Evolutionary conservation across 2,797 vertebrate genomes (phyloP).

Genomic region (Poeciliopsis infans): DNA sequence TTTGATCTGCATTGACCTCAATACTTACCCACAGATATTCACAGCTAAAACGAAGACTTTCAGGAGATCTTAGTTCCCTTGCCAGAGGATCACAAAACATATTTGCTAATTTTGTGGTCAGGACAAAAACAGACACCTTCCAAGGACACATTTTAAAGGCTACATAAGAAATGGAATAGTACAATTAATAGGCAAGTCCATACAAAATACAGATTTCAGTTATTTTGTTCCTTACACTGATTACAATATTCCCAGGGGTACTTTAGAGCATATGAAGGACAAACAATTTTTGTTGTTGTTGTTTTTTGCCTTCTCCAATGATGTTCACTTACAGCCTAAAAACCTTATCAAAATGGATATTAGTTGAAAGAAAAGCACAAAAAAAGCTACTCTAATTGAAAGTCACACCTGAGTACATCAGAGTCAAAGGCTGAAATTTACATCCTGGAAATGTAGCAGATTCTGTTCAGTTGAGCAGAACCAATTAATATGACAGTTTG

Average conservation of each 20-base stretch:
- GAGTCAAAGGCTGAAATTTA: slow-evolving; percentile 78
- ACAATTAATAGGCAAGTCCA: not conserved
- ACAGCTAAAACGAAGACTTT: slow-evolving; percentile 42
- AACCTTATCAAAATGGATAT: slow-evolving; percentile 30
- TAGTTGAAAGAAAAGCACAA: slow-evolving; percentile 43
- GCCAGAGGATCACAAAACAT: slow-evolving; percentile 5
- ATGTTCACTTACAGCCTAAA: slow-evolving; percentile 3
- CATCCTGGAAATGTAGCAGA: slow-evolving; percentile 73
- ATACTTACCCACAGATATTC: slow-evolving; percentile 61
- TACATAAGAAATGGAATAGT: not conserved
- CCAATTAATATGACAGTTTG: slow-evolving; percentile 83
- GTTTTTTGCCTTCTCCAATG: slow-evolving; percentile 7
- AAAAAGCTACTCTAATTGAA: slow-evolving; percentile 64
- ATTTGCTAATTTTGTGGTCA: not conserved
- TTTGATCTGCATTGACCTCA: slow-evolving; percentile 62
- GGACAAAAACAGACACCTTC: not conserved
- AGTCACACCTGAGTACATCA: slow-evolving; percentile 78
- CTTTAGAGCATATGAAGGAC: not conserved
- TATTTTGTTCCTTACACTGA: not conserved
- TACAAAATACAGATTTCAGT: not conserved
- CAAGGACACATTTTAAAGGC: not conserved
- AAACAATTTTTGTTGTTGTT: not conserved
- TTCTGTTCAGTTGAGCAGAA: slow-evolving; percentile 80
- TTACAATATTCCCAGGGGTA: not conserved
- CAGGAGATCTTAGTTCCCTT: slow-evolving; percentile 10